Evolutionary conservation across 2,113 vertebrate species (phyloP), one percentile per base, ranked within the genome.

Genomic region (Paratilapia polleni): DNA sequence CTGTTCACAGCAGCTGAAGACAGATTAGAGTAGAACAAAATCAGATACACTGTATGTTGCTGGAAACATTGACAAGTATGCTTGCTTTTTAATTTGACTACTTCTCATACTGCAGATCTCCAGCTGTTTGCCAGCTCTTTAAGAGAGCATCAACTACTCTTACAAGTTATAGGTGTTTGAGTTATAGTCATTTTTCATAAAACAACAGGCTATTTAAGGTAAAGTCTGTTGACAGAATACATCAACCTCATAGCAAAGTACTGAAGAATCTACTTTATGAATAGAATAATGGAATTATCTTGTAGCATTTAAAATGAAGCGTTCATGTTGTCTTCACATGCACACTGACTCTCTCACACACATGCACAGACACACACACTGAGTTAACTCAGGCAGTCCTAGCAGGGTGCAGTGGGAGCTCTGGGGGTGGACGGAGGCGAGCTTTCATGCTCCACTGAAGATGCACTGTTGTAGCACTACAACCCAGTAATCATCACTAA

Each of bases 401-500:
- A 77, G 86, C 77, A 83, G 90, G 90, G 78, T 59, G 78, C 91
- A 85, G 81, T 75, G 86, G 87, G 90, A 91, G 83, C 77, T 91
- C 80, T 85, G 91, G 90, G 93, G 94, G 93, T 88, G 91, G 90
- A 93, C 11, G 64, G n/a, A 89, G 85, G 82, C 59, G 31, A 88
- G 88, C 58, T 43, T 94, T 95, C 90, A 94, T 83, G 92, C 92
- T 91, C 87, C 87, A 86, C 75, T 93, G 91, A 92, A 83, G 84
- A 91, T 90, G 70, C 75, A 77, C 85, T 77, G 87, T 88, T 82
- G 81, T 78, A 92, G 84, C 68, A 47, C 77, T 91, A 92, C 91
- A 88, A 90, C 83, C 81, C 63, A 83, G 90, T 92, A 88, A 93
- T 93, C 89, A 94, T 94, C 91, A 92, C 90, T 93, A 92, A 94